A percentile compares a stretch with the other conserved stretches of the same genome.
phyloP scores from a whole-genome alignment of 2,888 invertebrate species.

The Dryomyza anilis region DNA sequence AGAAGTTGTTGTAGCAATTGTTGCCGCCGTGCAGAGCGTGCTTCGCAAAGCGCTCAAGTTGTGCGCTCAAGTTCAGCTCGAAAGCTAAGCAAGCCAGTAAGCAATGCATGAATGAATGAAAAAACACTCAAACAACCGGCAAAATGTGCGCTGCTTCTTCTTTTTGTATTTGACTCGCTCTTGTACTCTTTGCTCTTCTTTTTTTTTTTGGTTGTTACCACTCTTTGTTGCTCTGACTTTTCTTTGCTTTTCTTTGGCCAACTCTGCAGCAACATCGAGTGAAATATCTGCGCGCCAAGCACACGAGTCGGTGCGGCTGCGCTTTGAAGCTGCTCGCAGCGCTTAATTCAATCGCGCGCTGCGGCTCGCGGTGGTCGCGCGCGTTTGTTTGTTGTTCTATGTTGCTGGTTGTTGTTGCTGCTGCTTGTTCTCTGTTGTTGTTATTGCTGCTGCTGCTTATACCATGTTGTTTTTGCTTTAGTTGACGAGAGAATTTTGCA shows the following conservation, averaged over 20 bases:
- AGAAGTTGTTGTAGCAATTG: slow-evolving; percentile 36
- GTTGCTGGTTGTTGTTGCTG: background rate
- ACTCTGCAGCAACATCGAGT: no score
- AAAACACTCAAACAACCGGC: slow-evolving; percentile 11
- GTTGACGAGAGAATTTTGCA: background rate
- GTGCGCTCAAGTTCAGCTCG: slow-evolving; percentile 5
- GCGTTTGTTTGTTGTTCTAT: background rate
- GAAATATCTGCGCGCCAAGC: no score
- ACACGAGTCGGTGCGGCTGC: no score
- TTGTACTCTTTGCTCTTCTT: background rate
- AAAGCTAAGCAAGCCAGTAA: background rate
- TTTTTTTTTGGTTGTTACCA: slow-evolving; percentile 14
- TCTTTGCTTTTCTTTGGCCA: slow-evolving; percentile 6
- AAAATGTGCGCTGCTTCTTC: background rate
- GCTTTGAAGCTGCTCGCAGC: background rate
- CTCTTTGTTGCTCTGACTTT: slow-evolving; percentile 3
- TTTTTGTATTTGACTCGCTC: background rate
- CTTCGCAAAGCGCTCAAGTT: slow-evolving; percentile 12
- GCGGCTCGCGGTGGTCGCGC: background rate
- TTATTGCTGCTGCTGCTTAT: background rate
- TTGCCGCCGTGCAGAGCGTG: background rate
- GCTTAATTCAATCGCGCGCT: background rate
- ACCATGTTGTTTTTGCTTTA: background rate
- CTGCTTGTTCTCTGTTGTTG: background rate
- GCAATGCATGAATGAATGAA: background rate